A percentile compares a stretch with the other conserved stretches of the same genome.
phyloP scores from a whole-genome alignment of 2,888 invertebrate species.

The Tridacna gigas region DNA sequence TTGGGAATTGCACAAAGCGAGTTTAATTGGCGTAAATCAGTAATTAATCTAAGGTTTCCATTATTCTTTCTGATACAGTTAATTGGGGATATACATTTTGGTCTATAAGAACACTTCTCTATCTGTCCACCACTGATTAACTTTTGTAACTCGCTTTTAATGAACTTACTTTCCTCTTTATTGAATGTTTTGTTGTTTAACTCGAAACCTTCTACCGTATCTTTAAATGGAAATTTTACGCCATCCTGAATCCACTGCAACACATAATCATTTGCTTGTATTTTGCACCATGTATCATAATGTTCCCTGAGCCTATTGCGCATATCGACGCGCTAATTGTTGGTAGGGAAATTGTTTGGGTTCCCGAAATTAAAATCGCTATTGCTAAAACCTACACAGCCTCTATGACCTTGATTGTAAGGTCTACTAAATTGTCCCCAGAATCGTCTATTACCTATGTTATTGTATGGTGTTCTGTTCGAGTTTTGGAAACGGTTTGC shows the following conservation, averaged over 20 bases:
- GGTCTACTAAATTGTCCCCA: too few species aligned
- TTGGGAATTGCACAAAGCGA: background rate
- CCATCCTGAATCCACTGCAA: too few species aligned
- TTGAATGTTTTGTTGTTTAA: background rate
- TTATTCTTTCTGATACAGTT: background rate
- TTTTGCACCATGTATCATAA: background rate
- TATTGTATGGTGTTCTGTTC: too few species aligned
- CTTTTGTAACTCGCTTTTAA: background rate
- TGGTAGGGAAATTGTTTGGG: background rate
- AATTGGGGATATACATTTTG: background rate
- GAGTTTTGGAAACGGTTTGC: too few species aligned
- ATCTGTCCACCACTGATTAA: background rate
- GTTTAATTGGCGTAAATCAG: too few species aligned
- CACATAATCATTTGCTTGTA: background rate
- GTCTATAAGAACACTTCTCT: slow-evolving; percentile 4
- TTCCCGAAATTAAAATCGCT: too few species aligned
- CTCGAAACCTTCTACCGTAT: background rate
- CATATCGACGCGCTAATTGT: background rate
- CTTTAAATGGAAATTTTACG: slow-evolving; percentile 1
- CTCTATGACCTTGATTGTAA: too few species aligned
- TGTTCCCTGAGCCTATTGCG: background rate
- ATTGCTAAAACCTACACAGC: too few species aligned
- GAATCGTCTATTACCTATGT: too few species aligned
- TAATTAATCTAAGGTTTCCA: background rate
- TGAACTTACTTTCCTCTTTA: background rate